Evolutionary conservation across 2,888 invertebrate genomes (phyloP).

Genomic region (Drosophila percnosoma): DNA sequence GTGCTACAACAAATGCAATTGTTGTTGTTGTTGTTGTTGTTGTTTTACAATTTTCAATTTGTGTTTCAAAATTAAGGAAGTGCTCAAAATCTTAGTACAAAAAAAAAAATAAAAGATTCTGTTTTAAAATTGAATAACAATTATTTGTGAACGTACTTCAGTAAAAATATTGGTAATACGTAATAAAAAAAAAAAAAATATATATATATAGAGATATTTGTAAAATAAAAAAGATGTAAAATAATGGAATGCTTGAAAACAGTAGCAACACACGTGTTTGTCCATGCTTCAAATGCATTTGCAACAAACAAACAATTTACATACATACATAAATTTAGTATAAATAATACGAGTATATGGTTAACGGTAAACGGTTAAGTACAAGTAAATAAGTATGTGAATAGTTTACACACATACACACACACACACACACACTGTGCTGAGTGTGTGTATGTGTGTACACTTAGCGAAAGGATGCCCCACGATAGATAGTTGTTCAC

Average conservation of each 20-base stretch:
- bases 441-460: constrained; percentile 11
- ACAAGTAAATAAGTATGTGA: constrained; percentile 36
- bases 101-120: constrained; percentile 30
- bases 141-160: constrained; percentile 60
- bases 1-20: constrained; percentile 33
- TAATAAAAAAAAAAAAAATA: constrained; percentile 14
- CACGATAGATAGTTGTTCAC: not conserved
- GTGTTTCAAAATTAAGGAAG: constrained; percentile 64
- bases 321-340: constrained; percentile 29
- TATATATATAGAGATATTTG: not conserved
- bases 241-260: constrained; percentile 22
- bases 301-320: constrained; percentile 39
- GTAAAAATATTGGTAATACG: constrained; percentile 16
- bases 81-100: constrained; percentile 24
- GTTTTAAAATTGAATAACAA: constrained; percentile 61
- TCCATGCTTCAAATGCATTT: constrained; percentile 32
- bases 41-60: constrained; percentile 53
- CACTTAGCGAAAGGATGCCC: constrained; percentile 34
- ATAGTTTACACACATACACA: constrained; percentile 11
- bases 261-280: constrained; percentile 1
- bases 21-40: constrained; percentile 2
- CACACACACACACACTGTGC: not conserved
- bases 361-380: constrained; percentile 30
- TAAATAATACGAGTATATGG: constrained; percentile 55
- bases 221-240: not conserved